Evolutionary conservation across 2,113 vertebrate genomes (phyloP).

Genomic region (Chloropsis cyanopogon): DNA sequence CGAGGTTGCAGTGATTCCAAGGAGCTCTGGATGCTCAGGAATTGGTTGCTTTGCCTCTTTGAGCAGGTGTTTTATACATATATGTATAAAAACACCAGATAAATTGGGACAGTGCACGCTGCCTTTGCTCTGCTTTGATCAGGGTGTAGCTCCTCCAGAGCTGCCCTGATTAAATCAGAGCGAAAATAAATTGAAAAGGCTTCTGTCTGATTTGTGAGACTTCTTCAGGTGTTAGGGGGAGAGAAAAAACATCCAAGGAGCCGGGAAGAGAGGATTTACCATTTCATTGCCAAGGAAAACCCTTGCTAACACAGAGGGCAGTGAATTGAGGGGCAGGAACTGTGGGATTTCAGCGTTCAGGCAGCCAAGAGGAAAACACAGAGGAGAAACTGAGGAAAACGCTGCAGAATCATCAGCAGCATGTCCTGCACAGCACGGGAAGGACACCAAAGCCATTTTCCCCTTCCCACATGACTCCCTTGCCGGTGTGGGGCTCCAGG

Average conservation of each 20-base stretch:
- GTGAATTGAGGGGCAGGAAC: not conserved
- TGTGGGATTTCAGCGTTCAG: not conserved
- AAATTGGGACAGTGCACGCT: not conserved
- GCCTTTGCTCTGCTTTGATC: slow-evolving; percentile 36
- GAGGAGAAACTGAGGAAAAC: not conserved
- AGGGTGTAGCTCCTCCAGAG: not conserved
- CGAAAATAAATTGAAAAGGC: not conserved
- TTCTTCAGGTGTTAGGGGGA: not conserved
- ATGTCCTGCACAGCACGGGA: accelerated
- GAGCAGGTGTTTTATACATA: not conserved
- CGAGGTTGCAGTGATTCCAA: not conserved
- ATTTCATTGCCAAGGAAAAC: not conserved
- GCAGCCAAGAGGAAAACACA: not conserved
- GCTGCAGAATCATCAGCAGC: not conserved
- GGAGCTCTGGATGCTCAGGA: not conserved
- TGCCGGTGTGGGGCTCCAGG: accelerated
- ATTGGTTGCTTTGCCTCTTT: not conserved
- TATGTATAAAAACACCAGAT: not conserved
- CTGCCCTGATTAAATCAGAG: slow-evolving; percentile 47
- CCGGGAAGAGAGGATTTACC: not conserved
- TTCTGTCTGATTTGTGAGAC: not conserved
- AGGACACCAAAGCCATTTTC: not conserved
- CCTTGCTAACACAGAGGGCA: not conserved
- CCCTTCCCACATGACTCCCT: not conserved
- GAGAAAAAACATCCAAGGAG: not conserved